Base-by-base conservation (phyloP, 2,888 invertebrate species). In the Protonemura montana region DNA sequence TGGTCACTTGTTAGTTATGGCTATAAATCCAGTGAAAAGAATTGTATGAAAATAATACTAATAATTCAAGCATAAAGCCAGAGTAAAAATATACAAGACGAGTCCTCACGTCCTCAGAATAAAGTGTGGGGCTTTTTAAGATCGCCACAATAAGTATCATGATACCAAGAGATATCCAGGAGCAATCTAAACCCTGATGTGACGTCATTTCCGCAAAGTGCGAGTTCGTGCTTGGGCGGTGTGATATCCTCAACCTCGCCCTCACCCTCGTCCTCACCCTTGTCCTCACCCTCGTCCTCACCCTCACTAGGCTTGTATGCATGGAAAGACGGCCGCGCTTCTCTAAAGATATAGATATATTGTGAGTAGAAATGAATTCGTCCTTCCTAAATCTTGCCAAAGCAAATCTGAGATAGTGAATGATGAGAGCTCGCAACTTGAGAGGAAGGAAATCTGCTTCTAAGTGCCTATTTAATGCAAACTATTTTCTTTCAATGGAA, bases 381-480 rank as follows among this genome's bases (percentile, higher is more conserved):
- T 35, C 35, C 35, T 59, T 59, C 59, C 16, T 59, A 59, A 59
- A 59, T 59, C 59, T 59, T 59, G 21, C 16, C 13, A 59, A 21
- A 59, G 59, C 21, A 13, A 59, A 10, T 59, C 59, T 13, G 59
- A 59, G 59, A 10, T 10, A 59, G 59, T 59, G 59, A 59, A 59
- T 59, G 13, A 59, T 59, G 59, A 1, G 59, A 21, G 59, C 21
- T 41, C 59, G 13, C 59, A 59, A 21, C 59, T 59, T 7, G 59
- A 21, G 59, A 59, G 21, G 59, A 59, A 59, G 59, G 59, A 21
- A 59, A 59, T 59, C 59, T 59, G 59, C 59, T 59, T 2, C 59
- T 59, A 59, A 35, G 59, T 59, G 59, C 59, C 59, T 59, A 59
- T 59, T 59, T 59, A 59, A 59, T 59, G 59, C 59, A 59, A 59